Evolutionary conservation across 2,888 invertebrate genomes (phyloP), one percentile per base, ranked within the genome.

Genomic region (Fragum fragum): DNA sequence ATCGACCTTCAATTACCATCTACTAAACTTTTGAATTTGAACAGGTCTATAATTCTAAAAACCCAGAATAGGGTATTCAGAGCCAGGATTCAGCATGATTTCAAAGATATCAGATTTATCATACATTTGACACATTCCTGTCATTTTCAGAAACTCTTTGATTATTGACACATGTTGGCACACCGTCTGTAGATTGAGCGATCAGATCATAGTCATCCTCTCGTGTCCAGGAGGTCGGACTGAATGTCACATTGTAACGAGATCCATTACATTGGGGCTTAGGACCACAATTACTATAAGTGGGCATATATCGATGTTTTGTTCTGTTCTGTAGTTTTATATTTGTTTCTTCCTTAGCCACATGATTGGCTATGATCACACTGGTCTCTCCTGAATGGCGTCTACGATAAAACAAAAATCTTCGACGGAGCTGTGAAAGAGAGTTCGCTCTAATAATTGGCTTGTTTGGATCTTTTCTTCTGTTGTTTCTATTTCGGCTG

Each of bases 301-400:
- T 16, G 11, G 73, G 52, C 28, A 29, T 53, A 42, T 75, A 76
- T 55, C 74, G 73, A 29, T 72, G 42, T 23, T 76, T 79, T 36
- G 72, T 74, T 55, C 85, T 73, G 29, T 75, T 82, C 32, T 74
- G 61, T n/a, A 85, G 69, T 55, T 80, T 85, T 28, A 85, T 76
- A 55, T 72, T 81, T 16, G 78, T 83, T 55, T 88, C 88, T 28
- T 87, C 87, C 71, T 78, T 84, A 1, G 83, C 83, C 2, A 85
- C 72, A 69, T 88, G 88, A 73, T 88, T 84, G 9, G 83, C 82
- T 23, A 88, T 86, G 61, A 88, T 86, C 5, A 86, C 84, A 76
- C 83, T 87, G 14, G 86, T 81, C 52, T 86, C 88, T 5, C 81
- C 79, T 73, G 76, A 77, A 52, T 73, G 61, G 7, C 29, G 32